These are phyloP conservation scores for Plecturocebus donacophilus DNA, from an alignment of 2,113 vertebrate species.

Conservation along the genomic window DNA sequence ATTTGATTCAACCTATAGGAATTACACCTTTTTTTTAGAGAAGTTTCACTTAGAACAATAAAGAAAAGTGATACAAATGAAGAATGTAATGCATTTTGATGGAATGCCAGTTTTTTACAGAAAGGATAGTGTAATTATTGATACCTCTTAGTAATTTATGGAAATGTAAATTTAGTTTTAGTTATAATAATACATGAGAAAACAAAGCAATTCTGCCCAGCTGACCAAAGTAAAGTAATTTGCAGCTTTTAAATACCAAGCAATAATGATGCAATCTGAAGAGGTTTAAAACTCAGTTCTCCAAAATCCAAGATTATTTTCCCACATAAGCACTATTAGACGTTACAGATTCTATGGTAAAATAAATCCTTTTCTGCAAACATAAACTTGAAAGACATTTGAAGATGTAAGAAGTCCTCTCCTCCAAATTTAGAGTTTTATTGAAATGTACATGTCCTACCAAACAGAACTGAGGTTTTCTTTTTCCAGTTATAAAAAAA, in stretches of 20 bases:
- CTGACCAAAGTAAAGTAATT: background rate
- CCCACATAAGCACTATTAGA: background rate
- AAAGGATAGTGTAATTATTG: constrained; percentile 33
- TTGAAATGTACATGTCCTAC: background rate
- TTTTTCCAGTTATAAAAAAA: background rate
- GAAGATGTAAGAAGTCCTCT: constrained; percentile 19
- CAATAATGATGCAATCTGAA: background rate
- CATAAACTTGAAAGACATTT: constrained; percentile 11
- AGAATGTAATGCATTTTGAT: constrained; percentile 30
- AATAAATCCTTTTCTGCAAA: background rate
- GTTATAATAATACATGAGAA: background rate
- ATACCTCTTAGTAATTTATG: constrained; percentile 32
- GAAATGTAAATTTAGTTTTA: constrained; percentile 11
- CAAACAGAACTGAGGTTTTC: background rate
- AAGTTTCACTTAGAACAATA: constrained; percentile 13
- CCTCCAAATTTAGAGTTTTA: background rate
- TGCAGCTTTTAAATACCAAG: constrained; percentile 14
- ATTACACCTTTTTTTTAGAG: background rate
- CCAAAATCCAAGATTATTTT: background rate
- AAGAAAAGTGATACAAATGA: background rate
- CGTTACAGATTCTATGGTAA: background rate
- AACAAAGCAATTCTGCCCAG: background rate
- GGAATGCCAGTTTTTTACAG: background rate
- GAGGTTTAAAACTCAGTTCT: background rate
- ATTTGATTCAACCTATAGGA: background rate